phyloP scores from a whole-genome alignment of 1,140 invertebrate genomes.

The Cyclargus thomasi region DNA sequence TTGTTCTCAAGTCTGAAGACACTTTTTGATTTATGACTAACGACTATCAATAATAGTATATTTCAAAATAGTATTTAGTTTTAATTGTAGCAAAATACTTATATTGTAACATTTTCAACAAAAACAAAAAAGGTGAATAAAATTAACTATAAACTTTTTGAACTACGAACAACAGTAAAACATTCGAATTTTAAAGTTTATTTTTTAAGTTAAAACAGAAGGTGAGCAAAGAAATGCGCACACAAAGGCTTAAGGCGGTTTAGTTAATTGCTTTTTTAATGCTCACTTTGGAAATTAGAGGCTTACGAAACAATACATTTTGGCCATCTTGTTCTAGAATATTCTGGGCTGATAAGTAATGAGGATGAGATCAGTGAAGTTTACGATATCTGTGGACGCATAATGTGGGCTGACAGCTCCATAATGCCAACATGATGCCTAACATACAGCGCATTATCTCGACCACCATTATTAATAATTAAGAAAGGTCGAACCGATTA shows the following conservation, averaged over 20 bases:
- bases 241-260: not conserved
- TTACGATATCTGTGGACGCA: conserved; percentile 7
- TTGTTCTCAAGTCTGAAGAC: no score
- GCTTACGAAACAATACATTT: not conserved
- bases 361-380: not conserved
- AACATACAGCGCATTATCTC: not conserved
- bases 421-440: conserved; percentile 14
- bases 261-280: not conserved
- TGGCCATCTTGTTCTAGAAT: not conserved
- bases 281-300: not conserved
- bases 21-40: no score
- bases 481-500: not conserved
- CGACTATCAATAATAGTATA: no score
- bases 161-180: not conserved
- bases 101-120: no score
- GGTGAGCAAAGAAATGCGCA: not conserved
- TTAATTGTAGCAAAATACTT: no score
- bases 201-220: not conserved
- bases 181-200: not conserved
- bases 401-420: conserved; percentile 4
- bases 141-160: not conserved
- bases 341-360: not conserved
- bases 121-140: not conserved
- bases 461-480: not conserved
- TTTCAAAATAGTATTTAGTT: no score